Evolutionary conservation across 2,113 vertebrate genomes (phyloP).

Genomic region (Heloderma charlesbogerti): DNA sequence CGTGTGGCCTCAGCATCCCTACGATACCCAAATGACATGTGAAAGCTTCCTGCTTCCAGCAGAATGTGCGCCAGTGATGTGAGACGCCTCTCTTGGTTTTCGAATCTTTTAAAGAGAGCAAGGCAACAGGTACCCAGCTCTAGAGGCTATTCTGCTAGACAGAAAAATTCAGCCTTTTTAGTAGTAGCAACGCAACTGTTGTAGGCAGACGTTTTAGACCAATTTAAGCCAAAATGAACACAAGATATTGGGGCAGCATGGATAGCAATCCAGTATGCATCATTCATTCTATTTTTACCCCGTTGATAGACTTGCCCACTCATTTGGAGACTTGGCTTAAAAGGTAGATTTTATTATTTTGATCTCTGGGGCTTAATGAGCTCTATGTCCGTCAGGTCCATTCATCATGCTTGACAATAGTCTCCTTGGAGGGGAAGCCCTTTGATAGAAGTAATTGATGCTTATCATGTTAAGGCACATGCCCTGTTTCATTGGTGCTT

Average conservation of each 20-base stretch:
- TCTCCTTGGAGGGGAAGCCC: neutral
- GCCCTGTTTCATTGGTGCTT: neutral
- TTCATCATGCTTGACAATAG: neutral
- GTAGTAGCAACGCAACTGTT: neutral
- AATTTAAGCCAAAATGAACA: neutral
- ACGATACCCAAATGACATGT: neutral
- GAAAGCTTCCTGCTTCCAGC: neutral
- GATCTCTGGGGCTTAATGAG: neutral
- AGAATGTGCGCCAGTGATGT: neutral
- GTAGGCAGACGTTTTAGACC: neutral
- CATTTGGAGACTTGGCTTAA: neutral
- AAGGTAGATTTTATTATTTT: neutral
- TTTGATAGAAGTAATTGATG: neutral
- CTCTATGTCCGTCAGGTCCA: neutral
- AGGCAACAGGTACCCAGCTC: neutral
- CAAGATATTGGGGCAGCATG: neutral
- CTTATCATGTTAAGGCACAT: neutral
- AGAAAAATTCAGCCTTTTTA: neutral
- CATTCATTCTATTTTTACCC: neutral
- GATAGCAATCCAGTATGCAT: neutral
- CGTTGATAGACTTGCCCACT: neutral
- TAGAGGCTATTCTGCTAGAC: neutral
- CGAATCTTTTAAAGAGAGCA: neutral
- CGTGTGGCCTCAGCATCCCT: neutral
- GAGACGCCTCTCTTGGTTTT: neutral